Evolutionary conservation across 37 sponge, comb jelly and placozoan species (phyloP).

Genomic region (Eunapius fragilis): DNA sequence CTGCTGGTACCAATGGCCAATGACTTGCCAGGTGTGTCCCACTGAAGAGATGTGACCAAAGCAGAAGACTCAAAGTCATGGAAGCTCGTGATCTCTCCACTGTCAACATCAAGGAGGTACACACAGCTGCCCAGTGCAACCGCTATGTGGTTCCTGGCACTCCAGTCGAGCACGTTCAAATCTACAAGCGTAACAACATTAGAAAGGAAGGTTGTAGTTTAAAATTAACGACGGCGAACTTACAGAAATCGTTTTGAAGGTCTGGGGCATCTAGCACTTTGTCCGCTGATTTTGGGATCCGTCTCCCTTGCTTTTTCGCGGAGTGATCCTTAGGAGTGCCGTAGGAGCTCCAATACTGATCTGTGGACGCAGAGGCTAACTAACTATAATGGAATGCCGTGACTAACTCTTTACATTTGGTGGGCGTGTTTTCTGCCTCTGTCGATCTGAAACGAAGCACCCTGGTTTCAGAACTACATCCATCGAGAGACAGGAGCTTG

Average conservation of each 20-base stretch:
- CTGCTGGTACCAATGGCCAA: slow-evolving; percentile 81
- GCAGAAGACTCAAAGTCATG: slow-evolving; percentile 10
- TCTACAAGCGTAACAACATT: slow-evolving; percentile 26
- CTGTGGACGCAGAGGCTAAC: background rate
- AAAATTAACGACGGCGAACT: slow-evolving; percentile 5
- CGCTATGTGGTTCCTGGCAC: slow-evolving; percentile 65
- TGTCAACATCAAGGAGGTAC: slow-evolving; percentile 78
- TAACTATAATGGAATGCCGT: background rate
- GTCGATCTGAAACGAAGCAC: slow-evolving; percentile 34
- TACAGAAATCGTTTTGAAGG: slow-evolving; percentile 84
- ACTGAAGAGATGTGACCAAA: slow-evolving; percentile 64
- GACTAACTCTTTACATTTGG: background rate
- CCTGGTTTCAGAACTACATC: slow-evolving; percentile 26
- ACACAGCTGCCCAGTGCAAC: slow-evolving; percentile 78
- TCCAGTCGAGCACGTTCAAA: slow-evolving; percentile 92
- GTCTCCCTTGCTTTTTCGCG: slow-evolving; percentile 24
- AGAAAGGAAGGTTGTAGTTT: background rate
- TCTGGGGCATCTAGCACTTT: slow-evolving; percentile 91
- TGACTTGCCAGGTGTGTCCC: slow-evolving; percentile 63
- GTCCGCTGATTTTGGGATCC: slow-evolving; percentile 74
- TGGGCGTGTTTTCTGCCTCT: background rate
- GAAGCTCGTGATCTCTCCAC: slow-evolving; percentile 50
- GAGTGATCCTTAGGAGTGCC: background rate
- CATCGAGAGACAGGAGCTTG: slow-evolving; percentile 22
- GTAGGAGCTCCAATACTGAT: slow-evolving; percentile 42